Evolutionary conservation across 2,888 invertebrate species (phyloP), one percentile per base, ranked within the genome.

Genomic region (Neria commutata): DNA sequence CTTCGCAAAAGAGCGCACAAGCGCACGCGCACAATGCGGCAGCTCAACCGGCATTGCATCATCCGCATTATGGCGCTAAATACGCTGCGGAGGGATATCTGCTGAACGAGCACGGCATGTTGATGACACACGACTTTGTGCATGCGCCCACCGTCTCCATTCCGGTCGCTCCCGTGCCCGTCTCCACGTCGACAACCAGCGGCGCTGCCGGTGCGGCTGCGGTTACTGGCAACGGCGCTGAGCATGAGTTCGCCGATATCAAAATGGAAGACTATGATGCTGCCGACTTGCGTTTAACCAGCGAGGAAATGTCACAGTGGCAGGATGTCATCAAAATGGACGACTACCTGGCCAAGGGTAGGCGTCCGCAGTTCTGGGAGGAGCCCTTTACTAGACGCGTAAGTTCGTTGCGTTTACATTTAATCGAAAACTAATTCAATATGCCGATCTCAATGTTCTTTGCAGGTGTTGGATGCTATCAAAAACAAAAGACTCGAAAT

Each of bases 311-410:
- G 42, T 76, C 81, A 11, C 74, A 82, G 61, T 82, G 81, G 81
- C 78, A 80, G 67, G 82, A 93, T 81, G 93, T 94, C 40, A 87
- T 94, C 59, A 93, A 92, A 80, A 88, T 94, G 86, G 91, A 91
- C 78, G 93, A 93, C 74, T 94, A 94, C 76, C 82, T 94, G 62
- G 90, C 91, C 71, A 92, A 91, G 70, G 94, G 94, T 2, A 83
- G 94, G 29, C 83, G 94, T 53, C 94, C 94, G 60, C 94, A 94
- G 83, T 95, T 94, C 83, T 95, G 94, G 94, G 94, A 94, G 77
- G 94, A 94, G 79, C 89, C 91, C 47, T 94, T 93, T 73, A 94
- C 94, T 26, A 90, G 91, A 79, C 84, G 93, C 75, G 89, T 81
- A 69, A 67, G 71, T 63, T 4, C 1, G 8, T 10, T 17, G 8